Conservation (phyloP, 23 tunicate species). For the Corella eumyota region DNA sequence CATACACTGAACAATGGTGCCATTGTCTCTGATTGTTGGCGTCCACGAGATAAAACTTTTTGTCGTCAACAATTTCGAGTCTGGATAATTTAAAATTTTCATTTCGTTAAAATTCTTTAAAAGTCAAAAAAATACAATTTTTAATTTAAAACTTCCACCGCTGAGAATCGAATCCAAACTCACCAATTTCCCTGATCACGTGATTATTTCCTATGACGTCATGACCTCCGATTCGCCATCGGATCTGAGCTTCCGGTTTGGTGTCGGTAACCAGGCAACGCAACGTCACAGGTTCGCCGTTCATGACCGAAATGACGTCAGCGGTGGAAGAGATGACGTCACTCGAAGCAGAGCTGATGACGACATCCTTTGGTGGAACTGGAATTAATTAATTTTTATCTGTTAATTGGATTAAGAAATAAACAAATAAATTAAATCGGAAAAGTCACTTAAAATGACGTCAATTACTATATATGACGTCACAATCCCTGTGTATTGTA, state of each 20-base stretch:
- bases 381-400: background rate
- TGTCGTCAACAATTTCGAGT: slow-evolving; percentile 37
- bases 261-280: slow-evolving; percentile 14
- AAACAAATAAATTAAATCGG: too few species aligned
- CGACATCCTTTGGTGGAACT: slow-evolving; percentile 46
- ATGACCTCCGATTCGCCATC: slow-evolving; percentile 23
- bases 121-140: too few species aligned
- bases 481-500: too few species aligned
- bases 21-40: slow-evolving; percentile 14
- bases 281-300: slow-evolving; percentile 3
- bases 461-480: too few species aligned
- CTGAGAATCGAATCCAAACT: background rate
- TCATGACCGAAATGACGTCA: slow-evolving; percentile 14
- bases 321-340: slow-evolving; percentile 4
- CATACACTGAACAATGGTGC: slow-evolving; percentile 36
- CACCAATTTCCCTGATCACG: slow-evolving; percentile 1
- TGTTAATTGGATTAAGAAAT: background rate
- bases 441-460: too few species aligned
- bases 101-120: too few species aligned
- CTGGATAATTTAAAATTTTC: slow-evolving; percentile 13
- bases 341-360: background rate
- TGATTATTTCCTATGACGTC: slow-evolving; percentile 1
- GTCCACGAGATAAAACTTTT: slow-evolving; percentile 19
- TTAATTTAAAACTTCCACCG: background rate
- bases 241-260: slow-evolving; percentile 29